phyloP scores from a whole-genome alignment of 2,888 invertebrate genomes.

The Eurytoma californica region DNA sequence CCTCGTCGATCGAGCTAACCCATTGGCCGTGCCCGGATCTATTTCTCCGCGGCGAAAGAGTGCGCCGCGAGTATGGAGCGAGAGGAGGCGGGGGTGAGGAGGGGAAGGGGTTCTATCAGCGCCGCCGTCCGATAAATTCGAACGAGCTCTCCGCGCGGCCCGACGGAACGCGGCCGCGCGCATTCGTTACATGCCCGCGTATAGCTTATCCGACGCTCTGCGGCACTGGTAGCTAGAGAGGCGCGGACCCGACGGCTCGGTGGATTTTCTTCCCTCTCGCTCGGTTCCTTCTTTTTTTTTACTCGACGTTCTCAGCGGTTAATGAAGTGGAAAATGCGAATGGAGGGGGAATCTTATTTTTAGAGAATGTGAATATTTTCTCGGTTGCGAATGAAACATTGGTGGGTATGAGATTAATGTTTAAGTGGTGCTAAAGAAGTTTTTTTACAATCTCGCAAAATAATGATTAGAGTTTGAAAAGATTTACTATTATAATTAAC shows the following conservation, averaged over 20 bases:
- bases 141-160: not conserved
- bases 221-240: not conserved
- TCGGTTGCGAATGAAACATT: too few relatives aligned
- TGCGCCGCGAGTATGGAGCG: not conserved
- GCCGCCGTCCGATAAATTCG: conserved; percentile 47
- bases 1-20: conserved; percentile 35
- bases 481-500: too few relatives aligned
- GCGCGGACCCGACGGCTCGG: not conserved
- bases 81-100: conserved; percentile 2
- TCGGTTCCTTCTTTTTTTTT: too few relatives aligned
- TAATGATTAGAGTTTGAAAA: too few relatives aligned
- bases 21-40: conserved; percentile 46
- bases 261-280: conserved; percentile 9
- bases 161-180: conserved; percentile 25
- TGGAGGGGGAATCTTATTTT: not conserved
- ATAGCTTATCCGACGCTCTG: not conserved
- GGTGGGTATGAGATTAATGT: too few relatives aligned
- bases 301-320: not conserved
- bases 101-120: conserved; percentile 40
- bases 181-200: conserved; percentile 34
- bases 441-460: too few relatives aligned
- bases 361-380: too few relatives aligned
- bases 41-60: conserved; percentile 33
- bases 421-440: too few relatives aligned
- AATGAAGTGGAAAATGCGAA: conserved; percentile 5